phyloP scores from a whole-genome alignment of 2,888 invertebrate genomes.

The Temnothorax rugatulus region DNA sequence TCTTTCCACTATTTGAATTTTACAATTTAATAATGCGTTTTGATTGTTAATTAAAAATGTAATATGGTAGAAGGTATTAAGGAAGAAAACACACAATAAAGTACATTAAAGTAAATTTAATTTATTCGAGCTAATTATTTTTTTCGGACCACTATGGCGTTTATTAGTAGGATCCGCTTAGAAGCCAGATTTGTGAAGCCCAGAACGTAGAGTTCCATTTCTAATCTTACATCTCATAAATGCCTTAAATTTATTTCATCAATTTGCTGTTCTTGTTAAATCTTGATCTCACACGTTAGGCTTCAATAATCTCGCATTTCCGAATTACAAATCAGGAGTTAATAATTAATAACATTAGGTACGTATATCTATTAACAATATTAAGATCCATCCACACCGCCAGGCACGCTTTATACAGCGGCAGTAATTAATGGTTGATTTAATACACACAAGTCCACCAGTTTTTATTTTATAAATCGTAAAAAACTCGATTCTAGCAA shows the following conservation, averaged over 20 bases:
- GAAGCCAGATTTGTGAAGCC: conserved; percentile 67
- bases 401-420: conserved; percentile 75
- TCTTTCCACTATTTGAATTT: neutral
- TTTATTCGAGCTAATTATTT: conserved; percentile 79
- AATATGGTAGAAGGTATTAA: neutral
- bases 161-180: conserved; percentile 79
- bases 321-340: conserved; percentile 72
- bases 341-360: conserved; percentile 81
- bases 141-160: conserved; percentile 80
- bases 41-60: neutral
- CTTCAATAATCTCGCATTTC: conserved; percentile 59
- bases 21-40: neutral
- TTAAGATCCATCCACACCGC: conserved; percentile 78
- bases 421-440: conserved; percentile 60
- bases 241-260: conserved; percentile 42
- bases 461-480: conserved; percentile 51
- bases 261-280: conserved; percentile 24
- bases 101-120: conserved; percentile 77
- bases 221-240: conserved; percentile 22
- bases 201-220: conserved; percentile 60
- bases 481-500: conserved; percentile 43
- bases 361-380: conserved; percentile 83
- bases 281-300: conserved; percentile 51
- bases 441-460: conserved; percentile 55
- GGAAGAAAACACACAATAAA: neutral